A percentile compares a stretch with the other conserved stretches of the same genome.
These are phyloP conservation scores for Myodes glareolus DNA, from an alignment of 2,113 vertebrate species.

Conservation along the genomic window DNA sequence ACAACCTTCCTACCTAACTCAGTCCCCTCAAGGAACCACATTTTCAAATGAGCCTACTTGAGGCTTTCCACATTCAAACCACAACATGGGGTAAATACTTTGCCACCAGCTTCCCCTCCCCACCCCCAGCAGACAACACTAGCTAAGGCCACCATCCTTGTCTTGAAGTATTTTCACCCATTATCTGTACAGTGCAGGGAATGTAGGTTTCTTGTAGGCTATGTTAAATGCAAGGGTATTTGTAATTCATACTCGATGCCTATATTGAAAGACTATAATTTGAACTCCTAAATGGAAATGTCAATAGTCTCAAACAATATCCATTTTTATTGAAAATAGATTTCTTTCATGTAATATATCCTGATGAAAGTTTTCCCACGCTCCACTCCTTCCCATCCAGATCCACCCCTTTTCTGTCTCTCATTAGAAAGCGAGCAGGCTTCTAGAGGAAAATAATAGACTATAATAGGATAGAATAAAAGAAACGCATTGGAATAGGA, in stretches of 20 bases:
- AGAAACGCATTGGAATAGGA: not conserved
- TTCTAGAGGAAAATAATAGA: not conserved
- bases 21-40: not conserved
- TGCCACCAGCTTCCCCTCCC: not conserved
- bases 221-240: not conserved
- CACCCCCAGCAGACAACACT: fast-evolving
- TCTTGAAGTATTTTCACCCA: not conserved
- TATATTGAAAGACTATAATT: not conserved
- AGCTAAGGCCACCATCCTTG: not conserved
- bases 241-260: not conserved
- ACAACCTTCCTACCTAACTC: not conserved
- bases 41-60: not conserved
- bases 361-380: not conserved
- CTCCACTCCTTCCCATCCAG: too few species aligned
- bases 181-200: not conserved
- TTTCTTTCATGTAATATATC: not conserved
- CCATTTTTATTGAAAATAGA: not conserved
- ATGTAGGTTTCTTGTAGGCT: not conserved
- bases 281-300: not conserved
- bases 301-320: not conserved
- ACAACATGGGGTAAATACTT: too few species aligned
- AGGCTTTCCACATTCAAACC: not conserved
- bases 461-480: not conserved
- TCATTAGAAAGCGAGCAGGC: not conserved
- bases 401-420: not conserved